Conservation (phyloP, 2,113 vertebrate species). For the Xenus cinereus region DNA sequence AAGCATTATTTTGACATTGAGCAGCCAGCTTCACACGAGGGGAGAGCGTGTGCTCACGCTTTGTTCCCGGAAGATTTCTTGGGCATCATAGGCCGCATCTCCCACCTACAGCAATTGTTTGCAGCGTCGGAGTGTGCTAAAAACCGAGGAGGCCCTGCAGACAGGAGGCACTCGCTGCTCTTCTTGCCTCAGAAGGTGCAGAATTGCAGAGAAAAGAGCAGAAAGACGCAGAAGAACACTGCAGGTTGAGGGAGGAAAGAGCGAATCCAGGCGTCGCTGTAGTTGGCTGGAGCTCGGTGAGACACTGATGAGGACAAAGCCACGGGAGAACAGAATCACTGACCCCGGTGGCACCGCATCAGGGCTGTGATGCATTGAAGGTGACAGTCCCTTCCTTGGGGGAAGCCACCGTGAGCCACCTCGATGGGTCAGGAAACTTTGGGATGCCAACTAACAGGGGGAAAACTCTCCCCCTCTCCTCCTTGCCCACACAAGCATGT, state of each 20-base stretch:
- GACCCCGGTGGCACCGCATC: background rate
- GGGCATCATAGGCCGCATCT: background rate
- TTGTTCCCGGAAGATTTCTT: background rate
- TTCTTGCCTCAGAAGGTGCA: background rate
- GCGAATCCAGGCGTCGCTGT: background rate
- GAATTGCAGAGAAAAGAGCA: background rate
- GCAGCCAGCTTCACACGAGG: background rate
- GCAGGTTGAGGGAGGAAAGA: background rate
- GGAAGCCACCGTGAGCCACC: background rate
- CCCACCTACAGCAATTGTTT: background rate
- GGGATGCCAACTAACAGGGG: background rate
- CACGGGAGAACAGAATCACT: background rate
- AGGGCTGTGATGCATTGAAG: background rate
- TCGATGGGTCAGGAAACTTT: background rate
- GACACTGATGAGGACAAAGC: background rate
- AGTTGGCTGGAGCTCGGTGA: background rate
- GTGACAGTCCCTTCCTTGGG: background rate
- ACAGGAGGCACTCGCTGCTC: background rate
- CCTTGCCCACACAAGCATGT: fast-evolving
- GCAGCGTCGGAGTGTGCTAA: background rate
- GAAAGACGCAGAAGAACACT: background rate
- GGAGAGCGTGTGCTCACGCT: background rate
- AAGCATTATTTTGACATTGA: background rate
- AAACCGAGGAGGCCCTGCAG: background rate
- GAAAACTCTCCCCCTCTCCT: background rate